phyloP scores from a whole-genome alignment of 2,797 vertebrate genomes.

The Neosilurus mollespiculum region DNA sequence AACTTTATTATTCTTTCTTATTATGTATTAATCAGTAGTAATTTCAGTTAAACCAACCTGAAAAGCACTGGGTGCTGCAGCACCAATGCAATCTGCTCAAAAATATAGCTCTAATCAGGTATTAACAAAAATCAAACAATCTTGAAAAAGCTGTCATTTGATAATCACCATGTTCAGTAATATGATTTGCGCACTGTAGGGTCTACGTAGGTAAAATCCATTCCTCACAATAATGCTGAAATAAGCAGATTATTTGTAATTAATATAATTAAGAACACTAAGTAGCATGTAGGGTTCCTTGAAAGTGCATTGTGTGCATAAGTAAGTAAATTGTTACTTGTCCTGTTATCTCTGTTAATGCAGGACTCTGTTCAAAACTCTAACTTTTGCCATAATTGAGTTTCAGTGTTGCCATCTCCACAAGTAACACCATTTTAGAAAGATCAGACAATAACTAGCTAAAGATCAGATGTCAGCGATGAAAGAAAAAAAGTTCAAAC shows the following conservation, averaged over 20 bases:
- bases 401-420: neutral
- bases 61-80: neutral
- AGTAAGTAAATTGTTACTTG: neutral
- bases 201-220: neutral
- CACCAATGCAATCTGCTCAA: neutral
- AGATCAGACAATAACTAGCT: neutral
- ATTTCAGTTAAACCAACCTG: neutral
- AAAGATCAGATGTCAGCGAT: conserved; percentile 7
- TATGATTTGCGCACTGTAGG: neutral
- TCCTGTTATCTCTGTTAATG: neutral
- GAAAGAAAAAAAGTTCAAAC: conserved; percentile 16
- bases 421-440: conserved; percentile 1
- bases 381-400: neutral
- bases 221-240: neutral
- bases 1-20: neutral
- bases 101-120: neutral
- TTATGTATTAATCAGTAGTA: neutral
- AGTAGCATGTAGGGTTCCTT: too few species aligned
- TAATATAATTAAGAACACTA: neutral
- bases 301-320: neutral
- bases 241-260: neutral
- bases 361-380: neutral
- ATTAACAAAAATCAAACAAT: neutral
- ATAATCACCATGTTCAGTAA: neutral
- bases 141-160: too few species aligned